Conservation (phyloP, 2,888 invertebrate genomes). For the Chrysopilus asiliformis region DNA sequence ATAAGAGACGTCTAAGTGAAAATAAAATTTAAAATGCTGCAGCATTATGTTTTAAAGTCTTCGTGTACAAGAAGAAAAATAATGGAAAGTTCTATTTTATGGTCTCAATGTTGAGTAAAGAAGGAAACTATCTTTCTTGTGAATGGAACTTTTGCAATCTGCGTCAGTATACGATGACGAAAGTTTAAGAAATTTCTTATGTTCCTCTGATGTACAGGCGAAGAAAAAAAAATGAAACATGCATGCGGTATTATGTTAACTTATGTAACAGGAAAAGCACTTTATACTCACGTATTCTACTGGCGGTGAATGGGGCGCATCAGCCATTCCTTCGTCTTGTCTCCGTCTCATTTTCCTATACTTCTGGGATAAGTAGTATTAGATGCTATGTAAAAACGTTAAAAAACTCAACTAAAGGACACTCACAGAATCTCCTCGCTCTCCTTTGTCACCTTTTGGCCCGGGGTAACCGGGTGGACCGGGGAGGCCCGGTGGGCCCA, state of each 20-base stretch:
- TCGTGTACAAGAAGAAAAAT: too few relatives aligned
- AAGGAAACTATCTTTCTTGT: too few relatives aligned
- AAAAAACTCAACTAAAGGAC: conserved; percentile 5
- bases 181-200: too few relatives aligned
- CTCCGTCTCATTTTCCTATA: conserved; percentile 37
- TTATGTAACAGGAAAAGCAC: neutral
- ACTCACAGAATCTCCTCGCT: conserved; percentile 86
- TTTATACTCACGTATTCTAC: conserved; percentile 34
- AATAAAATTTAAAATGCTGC: too few relatives aligned
- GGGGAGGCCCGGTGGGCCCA: conserved; percentile 82
- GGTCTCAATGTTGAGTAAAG: too few relatives aligned
- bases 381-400: conserved; percentile 7
- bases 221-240: neutral
- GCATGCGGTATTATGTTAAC: neutral
- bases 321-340: conserved; percentile 36
- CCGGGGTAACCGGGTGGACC: conserved; percentile 80
- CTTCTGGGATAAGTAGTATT: conserved; percentile 24
- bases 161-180: too few relatives aligned
- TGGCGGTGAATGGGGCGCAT: conserved; percentile 34
- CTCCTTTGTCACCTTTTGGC: conserved; percentile 79
- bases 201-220: too few relatives aligned
- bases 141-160: too few relatives aligned
- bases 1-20: too few relatives aligned
- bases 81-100: too few relatives aligned
- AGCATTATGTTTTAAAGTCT: too few relatives aligned